Evolutionary conservation across 2,113 vertebrate genomes (phyloP), one percentile per base, ranked within the genome.

Genomic region (Ardeotis arabs): DNA sequence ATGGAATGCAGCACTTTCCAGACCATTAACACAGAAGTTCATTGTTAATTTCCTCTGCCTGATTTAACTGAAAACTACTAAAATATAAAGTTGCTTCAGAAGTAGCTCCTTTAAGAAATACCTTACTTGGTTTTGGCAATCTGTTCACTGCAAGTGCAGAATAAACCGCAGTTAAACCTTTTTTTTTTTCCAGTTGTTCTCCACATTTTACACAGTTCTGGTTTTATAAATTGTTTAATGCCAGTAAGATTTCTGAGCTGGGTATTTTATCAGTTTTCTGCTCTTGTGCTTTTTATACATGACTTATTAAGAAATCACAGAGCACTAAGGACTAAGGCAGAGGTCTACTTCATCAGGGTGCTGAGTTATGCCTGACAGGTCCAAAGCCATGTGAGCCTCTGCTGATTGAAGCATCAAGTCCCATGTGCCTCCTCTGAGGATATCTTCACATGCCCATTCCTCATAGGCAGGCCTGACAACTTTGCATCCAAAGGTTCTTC

Each of bases 21-120:
- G 86, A 52, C 47, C 83, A 89, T 95, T 95, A 95, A 89, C 59
- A 63, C 20, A 44, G 64, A 89, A 89, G n/a, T 91, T 75, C 41
- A 44, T 77, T 87, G 60, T 90, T 90, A 92, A 95, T 96, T 92
- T 89, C 64, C 25, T 90, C 64, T 91, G 86, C 60, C 56, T 89
- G 89, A 87, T 93, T 95, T 95, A 96, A 87, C 93, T 87, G 83
- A 90, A 95, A 89, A 47, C 68, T 80, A 62, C 77, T 90, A 84
- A 95, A 96, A 77, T 28, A 81, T 87, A 58, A 92, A 85, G 64
- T 86, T 88, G 4, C 86, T 75, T 84, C 64, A 81, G 73, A 89
- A 89, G 68, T 44, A 74, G 55, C 37, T 92, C 69, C 37, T 95
- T 92, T 80, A 55, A 70, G 72, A 90, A 93, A 74, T 63, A 67